Conservation (phyloP, 2,888 invertebrate genomes). For the Agrotis segetum region DNA sequence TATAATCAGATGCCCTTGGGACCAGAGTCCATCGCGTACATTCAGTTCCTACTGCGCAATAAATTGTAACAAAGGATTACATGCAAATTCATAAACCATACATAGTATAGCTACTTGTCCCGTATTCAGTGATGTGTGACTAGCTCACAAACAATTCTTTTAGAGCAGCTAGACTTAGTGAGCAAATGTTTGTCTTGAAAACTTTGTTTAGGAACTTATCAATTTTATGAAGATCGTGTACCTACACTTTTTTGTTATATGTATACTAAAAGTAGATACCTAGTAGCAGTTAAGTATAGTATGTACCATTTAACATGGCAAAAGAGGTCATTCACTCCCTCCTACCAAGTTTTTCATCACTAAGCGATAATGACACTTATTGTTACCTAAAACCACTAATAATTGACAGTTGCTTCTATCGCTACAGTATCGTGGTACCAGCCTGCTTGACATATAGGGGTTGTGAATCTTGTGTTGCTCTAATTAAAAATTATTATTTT, state of each 20-base stretch:
- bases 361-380: no score
- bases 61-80: conserved; percentile 40
- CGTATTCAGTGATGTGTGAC: conserved; percentile 26
- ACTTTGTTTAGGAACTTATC: background rate
- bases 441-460: no score
- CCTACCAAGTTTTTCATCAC: no score
- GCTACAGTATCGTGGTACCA: no score
- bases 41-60: conserved; percentile 41
- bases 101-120: conserved; percentile 11
- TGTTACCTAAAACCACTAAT: no score
- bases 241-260: background rate
- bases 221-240: background rate
- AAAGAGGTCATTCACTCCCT: no score
- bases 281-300: background rate
- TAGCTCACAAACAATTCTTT: conserved; percentile 18
- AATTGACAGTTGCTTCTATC: no score
- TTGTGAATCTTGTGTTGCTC: no score
- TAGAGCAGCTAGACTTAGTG: background rate
- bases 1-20: conserved; percentile 70
- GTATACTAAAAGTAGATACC: background rate
- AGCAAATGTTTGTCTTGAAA: background rate
- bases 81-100: conserved; percentile 42
- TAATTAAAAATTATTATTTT: no score
- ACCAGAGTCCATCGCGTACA: conserved; percentile 39
- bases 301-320: no score